These are phyloP conservation scores for Temnothorax curvispinosus DNA, from an alignment of 1,140 invertebrate genomes.

Conservation along the genomic window DNA sequence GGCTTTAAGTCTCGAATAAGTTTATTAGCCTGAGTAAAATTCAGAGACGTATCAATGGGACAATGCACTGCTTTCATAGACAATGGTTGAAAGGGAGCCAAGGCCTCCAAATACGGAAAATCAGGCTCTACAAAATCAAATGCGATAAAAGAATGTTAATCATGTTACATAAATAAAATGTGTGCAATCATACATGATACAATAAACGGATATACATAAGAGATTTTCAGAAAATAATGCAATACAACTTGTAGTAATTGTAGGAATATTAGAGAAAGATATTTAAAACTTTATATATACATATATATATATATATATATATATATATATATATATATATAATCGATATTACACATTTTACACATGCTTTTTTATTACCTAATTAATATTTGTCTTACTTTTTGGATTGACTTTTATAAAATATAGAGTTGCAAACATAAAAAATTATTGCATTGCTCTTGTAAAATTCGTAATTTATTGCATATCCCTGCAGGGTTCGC, in stretches of 20 bases:
- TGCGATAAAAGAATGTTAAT: conserved; percentile 44
- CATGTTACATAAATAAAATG: background rate
- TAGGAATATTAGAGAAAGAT: background rate
- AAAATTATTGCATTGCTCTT: background rate
- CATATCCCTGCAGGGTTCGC: too few species aligned
- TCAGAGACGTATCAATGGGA: conserved; percentile 98
- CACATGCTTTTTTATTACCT: background rate
- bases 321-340: background rate
- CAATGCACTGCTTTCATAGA: conserved; percentile 98
- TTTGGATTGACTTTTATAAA: background rate
- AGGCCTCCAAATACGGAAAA: conserved; percentile 96
- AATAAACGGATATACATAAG: background rate
- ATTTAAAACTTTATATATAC: background rate
- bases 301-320: too few species aligned
- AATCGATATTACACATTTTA: background rate
- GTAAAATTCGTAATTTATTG: too few species aligned
- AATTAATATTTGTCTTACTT: background rate
- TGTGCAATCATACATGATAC: background rate
- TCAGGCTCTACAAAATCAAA: conserved; percentile 92
- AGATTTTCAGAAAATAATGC: background rate
- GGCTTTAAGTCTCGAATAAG: conserved; percentile 97
- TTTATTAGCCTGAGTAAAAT: conserved; percentile 98
- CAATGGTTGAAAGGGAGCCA: conserved; percentile 97
- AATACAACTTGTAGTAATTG: background rate
- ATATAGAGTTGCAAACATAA: background rate